Evolutionary conservation across 2,113 vertebrate species (phyloP), one percentile per base, ranked within the genome.

Genomic region (Plestiodon gilberti): DNA sequence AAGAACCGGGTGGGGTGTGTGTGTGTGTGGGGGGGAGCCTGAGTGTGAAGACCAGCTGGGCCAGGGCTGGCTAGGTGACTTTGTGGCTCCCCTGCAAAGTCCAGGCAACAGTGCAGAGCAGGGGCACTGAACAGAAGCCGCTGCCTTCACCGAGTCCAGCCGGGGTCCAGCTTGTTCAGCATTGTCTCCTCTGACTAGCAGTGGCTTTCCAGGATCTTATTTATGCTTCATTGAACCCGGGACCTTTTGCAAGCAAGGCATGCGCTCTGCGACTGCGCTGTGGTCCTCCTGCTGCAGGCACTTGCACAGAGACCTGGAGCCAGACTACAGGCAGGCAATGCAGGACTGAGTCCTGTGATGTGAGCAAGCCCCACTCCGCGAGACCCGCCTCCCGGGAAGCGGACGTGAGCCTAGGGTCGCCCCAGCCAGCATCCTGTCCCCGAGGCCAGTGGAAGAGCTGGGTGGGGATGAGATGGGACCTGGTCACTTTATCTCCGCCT

Each of bases 71-170:
- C 18, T 4, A 6, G 4, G 9, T 2, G 33, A 9, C 33, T 30
- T n/a, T 22, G 4, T 1, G n/a, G 52, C 15, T 65, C 14, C 6
- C 71, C 73, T 1, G 0, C 23, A 3, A 22, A 0, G 2, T 5
- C 64, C 48, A 38, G 43, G 2, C 62, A 1, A 2, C 1, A 48
- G 33, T 3, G 18, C 23, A 69, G 65, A 6, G 28, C 13, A 14
- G 64, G 17, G 3, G 33, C 55, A 25, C 2, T 2, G 17, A 48
- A n/a, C 0, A 55, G 48, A n/a, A 25, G 30, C 43, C 30, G 43
- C 8, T 48, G 43, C 48, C 28, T 4, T 25, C 52, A 5, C 48
- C 35, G n/a, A 52, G 23, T 23, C 4, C 1, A 18, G 6, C 13
- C 30, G 6, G 20, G 8, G 6, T 28, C 11, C 57, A 3, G 23